Conservation (phyloP, 2,113 vertebrate species). For the Canis aureus region DNA sequence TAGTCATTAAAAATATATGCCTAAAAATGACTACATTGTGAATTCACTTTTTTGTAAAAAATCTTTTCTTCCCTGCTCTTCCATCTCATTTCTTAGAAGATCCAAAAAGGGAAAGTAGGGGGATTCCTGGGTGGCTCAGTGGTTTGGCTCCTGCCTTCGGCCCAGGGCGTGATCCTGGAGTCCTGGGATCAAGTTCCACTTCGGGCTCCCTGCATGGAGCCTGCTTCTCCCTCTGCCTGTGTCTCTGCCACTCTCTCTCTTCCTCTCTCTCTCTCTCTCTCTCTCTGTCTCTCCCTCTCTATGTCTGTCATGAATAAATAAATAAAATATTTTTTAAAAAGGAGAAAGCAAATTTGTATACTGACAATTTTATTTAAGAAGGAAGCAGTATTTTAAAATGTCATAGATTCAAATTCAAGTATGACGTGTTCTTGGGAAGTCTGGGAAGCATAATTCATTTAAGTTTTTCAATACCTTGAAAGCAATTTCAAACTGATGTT, state of each 20-base stretch:
- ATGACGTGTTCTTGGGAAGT: not conserved
- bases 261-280: no score
- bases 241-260: no score
- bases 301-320: no score
- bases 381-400: not conserved
- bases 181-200: no score
- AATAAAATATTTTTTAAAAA: not conserved
- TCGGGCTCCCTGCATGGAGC: no score
- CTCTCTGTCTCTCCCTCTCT: no score
- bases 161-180: no score
- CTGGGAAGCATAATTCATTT: not conserved
- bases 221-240: no score
- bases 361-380: not conserved
- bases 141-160: no score
- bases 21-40: not conserved
- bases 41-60: not conserved
- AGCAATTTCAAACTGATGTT: not conserved
- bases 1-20: not conserved
- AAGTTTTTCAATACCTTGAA: not conserved
- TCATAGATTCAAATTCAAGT: not conserved
- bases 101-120: not conserved
- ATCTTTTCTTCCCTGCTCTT: not conserved
- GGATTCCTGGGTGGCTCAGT: no score
- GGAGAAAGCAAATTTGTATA: not conserved
- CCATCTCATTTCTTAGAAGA: not conserved